phyloP scores from a whole-genome alignment of 2,113 vertebrate species.

The Marcusenius ussheri region DNA sequence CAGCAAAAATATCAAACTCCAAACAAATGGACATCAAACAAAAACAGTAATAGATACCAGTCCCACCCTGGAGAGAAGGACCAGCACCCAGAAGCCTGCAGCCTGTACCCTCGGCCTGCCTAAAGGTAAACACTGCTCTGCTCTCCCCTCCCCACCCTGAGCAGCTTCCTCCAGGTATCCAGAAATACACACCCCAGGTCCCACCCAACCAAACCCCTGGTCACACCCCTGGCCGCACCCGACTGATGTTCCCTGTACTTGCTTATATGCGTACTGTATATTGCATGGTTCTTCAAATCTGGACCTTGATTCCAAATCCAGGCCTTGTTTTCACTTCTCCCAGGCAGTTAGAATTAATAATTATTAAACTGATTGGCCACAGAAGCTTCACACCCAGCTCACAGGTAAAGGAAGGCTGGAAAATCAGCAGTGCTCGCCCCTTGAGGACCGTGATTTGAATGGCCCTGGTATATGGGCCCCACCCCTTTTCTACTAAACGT shows the following conservation, averaged over 20 bases:
- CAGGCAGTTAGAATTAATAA: background rate
- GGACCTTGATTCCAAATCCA: background rate
- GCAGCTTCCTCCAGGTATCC: background rate
- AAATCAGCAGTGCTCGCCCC: background rate
- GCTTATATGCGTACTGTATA: background rate
- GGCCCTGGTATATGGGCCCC: background rate
- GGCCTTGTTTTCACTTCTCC: background rate
- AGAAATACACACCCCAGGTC: background rate
- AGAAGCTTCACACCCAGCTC: background rate
- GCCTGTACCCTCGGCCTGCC: background rate
- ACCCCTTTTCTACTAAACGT: background rate
- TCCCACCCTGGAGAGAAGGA: background rate
- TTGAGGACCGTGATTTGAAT: background rate
- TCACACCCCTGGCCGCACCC: background rate
- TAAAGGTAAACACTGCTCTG: background rate
- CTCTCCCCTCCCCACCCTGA: background rate
- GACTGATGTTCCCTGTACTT: background rate
- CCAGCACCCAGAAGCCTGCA: background rate
- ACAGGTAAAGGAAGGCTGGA: background rate
- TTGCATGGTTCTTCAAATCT: background rate
- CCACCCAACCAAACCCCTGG: background rate
- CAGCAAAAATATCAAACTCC: background rate
- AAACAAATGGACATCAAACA: background rate
- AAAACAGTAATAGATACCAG: background rate
- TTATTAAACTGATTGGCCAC: background rate